A percentile compares a stretch with the other conserved stretches of the same genome.
phyloP scores from a whole-genome alignment of 53 echinoderm and acorn worm species.

The Echinometra lucunter region DNA sequence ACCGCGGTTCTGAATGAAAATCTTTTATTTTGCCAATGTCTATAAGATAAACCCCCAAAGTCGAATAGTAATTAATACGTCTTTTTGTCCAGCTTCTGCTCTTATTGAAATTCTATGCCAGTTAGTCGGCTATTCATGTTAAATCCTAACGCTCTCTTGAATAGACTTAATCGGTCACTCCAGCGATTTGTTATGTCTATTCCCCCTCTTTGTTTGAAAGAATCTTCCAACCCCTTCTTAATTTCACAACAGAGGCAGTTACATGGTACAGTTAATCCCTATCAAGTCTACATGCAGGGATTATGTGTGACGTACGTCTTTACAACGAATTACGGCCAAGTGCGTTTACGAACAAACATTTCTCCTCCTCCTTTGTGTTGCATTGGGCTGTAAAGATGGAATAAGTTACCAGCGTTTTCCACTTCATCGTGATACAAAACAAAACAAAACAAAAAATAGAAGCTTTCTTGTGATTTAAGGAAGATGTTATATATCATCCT shows the following conservation, averaged over 20 bases:
- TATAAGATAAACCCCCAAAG: neutral
- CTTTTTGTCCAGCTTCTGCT: neutral
- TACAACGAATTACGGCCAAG: too few species aligned
- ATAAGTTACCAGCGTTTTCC: neutral
- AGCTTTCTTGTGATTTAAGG: too few species aligned
- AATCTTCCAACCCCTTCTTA: neutral
- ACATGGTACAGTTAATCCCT: neutral
- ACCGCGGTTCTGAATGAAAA: neutral
- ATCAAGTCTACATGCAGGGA: neutral
- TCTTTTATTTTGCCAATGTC: conserved; percentile 13
- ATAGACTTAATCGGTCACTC: neutral
- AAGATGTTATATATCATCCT: too few species aligned
- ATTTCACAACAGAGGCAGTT: neutral
- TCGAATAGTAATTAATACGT: neutral
- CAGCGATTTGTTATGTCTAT: neutral
- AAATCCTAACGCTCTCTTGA: neutral
- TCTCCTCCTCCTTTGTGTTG: neutral
- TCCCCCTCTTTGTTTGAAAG: neutral
- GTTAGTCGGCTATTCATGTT: conserved; percentile 4
- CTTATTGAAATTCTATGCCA: neutral
- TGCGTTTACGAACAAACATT: neutral
- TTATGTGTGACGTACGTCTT: too few species aligned
- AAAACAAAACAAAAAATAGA: too few species aligned
- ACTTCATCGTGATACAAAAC: too few species aligned
- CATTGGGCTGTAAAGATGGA: neutral